phyloP scores from a whole-genome alignment of 2,113 vertebrate species.

The Eira barbara region DNA sequence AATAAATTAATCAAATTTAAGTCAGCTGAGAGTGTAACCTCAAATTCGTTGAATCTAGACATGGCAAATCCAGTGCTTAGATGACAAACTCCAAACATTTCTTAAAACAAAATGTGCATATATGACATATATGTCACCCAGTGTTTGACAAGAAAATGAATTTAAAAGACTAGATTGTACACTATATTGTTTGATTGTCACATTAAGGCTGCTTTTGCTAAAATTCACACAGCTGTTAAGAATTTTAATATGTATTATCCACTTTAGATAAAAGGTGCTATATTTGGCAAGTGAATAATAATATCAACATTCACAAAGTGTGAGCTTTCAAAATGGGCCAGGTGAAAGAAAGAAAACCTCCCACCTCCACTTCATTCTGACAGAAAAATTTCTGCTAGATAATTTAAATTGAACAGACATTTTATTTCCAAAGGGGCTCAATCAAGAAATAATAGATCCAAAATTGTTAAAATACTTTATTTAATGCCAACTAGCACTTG shows the following conservation, averaged over 20 bases:
- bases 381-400: conserved; percentile 10
- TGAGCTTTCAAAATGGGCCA: conserved; percentile 4
- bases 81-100: conserved; percentile 18
- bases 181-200: conserved; percentile 27
- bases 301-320: conserved; percentile 18
- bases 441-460: conserved; percentile 31
- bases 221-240: conserved; percentile 9
- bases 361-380: background rate
- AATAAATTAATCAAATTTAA: background rate
- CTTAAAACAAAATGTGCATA: conserved; percentile 17
- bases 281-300: conserved; percentile 58
- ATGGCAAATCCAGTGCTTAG: background rate
- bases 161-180: conserved; percentile 19
- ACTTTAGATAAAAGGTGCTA: conserved; percentile 48
- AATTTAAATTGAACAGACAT: background rate
- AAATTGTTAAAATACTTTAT: conserved; percentile 40
- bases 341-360: background rate
- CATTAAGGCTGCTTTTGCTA: conserved; percentile 15
- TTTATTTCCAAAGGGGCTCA: conserved; percentile 36
- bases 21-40: background rate
- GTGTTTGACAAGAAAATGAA: conserved; percentile 47
- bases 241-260: conserved; percentile 54
- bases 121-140: conserved; percentile 7
- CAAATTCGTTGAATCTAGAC: background rate
- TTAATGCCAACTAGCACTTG: background rate